Evolutionary conservation across 2,888 invertebrate genomes (phyloP), one percentile per base, ranked within the genome.

Genomic region (Griposia aprilina): DNA sequence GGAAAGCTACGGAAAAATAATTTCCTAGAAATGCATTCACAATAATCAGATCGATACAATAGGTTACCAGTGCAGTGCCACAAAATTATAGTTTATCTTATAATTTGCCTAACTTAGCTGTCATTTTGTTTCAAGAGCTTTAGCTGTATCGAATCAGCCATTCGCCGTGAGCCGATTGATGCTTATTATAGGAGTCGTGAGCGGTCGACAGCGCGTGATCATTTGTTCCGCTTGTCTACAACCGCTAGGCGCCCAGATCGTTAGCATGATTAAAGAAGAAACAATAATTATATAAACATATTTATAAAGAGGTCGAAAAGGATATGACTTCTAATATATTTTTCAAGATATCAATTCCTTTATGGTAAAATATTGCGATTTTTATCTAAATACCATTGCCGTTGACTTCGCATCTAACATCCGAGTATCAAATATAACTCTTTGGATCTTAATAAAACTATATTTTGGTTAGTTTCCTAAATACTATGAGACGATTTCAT

Each of bases 401-500:
- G 48, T 41, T 60, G 41, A 50, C 68, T 74, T 74, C 70, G 20
- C 26, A 23, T 74, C 50, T 67, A 85, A 48, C 77, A 68, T 83
- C 81, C 79, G 87, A 87, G 88, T 87, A 85, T 75, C 71, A 81
- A 87, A 84, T 81, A 79, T 82, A 87, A 77, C 85, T 89, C 89
- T 89, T 89, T 89, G 89, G 89, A 86, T 78, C 73, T 69, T 85
- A 78, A 78, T 76, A 80, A 74, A 57, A 78, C 80, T 82, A 84
- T 76, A 80, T 74, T 88, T 88, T 85, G 86, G 88, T 90, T 90
- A 89, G 84, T 86, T 84, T 65, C 36, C 59, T 86, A 85, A 79
- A 83, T 75, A 88, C 92, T 95, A 95, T 88, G 94, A 94, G 81
- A 95, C 86, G 66, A 96, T 91, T 93, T 97, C 97, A 86, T 95